Conservation (phyloP, 2,797 vertebrate species). For the Tenualosa thibaudeaui region DNA sequence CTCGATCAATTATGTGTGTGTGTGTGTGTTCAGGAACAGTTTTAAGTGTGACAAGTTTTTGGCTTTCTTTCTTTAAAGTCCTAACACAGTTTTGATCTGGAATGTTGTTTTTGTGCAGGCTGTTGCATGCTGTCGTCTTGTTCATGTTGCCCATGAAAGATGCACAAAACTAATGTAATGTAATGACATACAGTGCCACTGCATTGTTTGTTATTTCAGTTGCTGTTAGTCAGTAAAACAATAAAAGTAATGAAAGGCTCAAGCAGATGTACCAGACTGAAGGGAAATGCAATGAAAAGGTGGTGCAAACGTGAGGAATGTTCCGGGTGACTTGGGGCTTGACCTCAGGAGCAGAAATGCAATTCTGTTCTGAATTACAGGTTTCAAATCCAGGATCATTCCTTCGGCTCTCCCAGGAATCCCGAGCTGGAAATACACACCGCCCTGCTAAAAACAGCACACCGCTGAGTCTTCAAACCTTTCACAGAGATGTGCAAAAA, state of each 20-base stretch:
- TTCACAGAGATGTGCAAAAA: conserved; percentile 1
- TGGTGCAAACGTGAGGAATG: background rate
- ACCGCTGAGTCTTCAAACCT: background rate
- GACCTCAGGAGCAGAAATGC: conserved; percentile 9
- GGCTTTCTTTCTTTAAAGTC: background rate
- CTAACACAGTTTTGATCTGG: background rate
- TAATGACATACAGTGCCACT: background rate
- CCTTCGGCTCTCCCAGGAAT: background rate
- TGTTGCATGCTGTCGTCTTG: background rate
- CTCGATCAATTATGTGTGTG: background rate
- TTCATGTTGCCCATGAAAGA: background rate
- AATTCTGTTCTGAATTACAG: background rate
- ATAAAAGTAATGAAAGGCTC: background rate
- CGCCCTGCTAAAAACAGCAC: conserved; percentile 3
- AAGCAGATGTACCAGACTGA: background rate
- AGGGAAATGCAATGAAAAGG: background rate
- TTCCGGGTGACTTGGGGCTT: background rate
- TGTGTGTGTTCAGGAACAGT: background rate
- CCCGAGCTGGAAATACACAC: background rate
- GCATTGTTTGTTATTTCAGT: background rate
- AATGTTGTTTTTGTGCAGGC: background rate
- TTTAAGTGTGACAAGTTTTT: background rate
- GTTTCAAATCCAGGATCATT: conserved; percentile 7
- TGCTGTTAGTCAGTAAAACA: background rate
- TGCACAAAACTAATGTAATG: background rate